Evolutionary conservation across 1,140 invertebrate species (phyloP).

Genomic region (Nixonia krombeini): DNA sequence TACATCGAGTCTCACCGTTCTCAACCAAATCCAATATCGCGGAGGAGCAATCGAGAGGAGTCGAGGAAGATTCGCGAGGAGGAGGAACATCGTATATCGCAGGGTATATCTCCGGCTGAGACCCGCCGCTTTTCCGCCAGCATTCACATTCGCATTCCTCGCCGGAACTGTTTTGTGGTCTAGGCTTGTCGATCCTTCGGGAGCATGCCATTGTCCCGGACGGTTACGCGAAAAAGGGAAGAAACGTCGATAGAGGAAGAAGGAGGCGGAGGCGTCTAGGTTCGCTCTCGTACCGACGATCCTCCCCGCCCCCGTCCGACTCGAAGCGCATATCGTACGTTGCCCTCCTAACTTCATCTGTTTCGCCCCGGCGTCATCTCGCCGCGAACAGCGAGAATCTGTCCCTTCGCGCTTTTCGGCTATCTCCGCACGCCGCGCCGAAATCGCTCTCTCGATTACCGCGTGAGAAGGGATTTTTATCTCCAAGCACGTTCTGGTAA

Average conservation of each 20-base stretch:
- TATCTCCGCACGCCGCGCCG: no score
- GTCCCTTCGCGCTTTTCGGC: no score
- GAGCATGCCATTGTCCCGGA: constrained; percentile 21
- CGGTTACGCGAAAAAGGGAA: not conserved
- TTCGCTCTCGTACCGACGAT: constrained; percentile 11
- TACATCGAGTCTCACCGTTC: constrained; percentile 30
- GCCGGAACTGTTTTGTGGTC: constrained; percentile 20
- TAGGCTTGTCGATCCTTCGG: constrained; percentile 16
- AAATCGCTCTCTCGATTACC: no score
- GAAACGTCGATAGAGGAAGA: constrained; percentile 28
- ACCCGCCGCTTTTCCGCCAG: constrained; percentile 17
- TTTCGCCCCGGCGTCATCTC: constrained; percentile 27
- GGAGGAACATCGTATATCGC: not conserved
- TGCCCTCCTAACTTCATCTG: constrained; percentile 14
- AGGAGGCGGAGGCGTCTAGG: constrained; percentile 15
- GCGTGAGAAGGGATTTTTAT: no score
- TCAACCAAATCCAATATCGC: constrained; percentile 24
- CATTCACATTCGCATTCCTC: constrained; percentile 24
- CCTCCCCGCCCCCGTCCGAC: constrained; percentile 13
- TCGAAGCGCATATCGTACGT: constrained; percentile 5
- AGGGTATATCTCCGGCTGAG: constrained; percentile 4
- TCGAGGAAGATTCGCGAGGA: no score
- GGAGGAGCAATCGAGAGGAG: constrained; percentile 9
- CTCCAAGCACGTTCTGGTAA: no score
- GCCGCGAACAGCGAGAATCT: no score